Percentiles rank a stretch among this genome's conserved stretches.
These are phyloP conservation scores for Cotesia congregata DNA, from an alignment of 2,888 invertebrate species.

Conservation along the genomic window DNA sequence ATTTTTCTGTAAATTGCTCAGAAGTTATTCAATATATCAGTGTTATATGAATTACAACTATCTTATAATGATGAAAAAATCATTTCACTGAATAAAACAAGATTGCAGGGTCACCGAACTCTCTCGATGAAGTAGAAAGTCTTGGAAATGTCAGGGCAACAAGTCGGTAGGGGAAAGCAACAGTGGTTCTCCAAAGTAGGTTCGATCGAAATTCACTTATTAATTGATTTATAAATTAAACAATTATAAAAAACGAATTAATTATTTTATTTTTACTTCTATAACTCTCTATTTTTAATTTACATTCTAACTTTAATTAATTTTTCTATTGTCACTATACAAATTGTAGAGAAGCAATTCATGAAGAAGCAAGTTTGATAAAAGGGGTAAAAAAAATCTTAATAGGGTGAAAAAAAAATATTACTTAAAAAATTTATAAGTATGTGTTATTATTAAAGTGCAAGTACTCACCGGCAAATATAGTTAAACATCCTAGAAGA, in stretches of 20 bases:
- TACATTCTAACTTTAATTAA: too few relatives aligned
- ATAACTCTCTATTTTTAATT: too few relatives aligned
- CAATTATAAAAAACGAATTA: background rate
- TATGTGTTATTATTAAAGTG: background rate
- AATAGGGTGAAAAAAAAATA: background rate
- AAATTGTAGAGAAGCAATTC: too few relatives aligned
- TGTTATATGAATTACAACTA: conserved; percentile 18
- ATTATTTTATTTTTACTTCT: background rate
- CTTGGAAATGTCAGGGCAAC: conserved; percentile 67
- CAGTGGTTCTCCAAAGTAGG: conserved; percentile 61
- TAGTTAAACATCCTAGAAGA: conserved; percentile 62
- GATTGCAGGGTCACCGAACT: conserved; percentile 61
- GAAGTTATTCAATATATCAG: background rate
- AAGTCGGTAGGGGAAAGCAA: conserved; percentile 58
- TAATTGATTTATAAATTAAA: background rate
- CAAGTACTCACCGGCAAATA: conserved; percentile 64
- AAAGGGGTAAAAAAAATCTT: too few relatives aligned
- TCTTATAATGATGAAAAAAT: conserved; percentile 37
- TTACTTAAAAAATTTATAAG: background rate
- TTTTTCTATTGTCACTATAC: too few relatives aligned
- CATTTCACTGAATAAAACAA: conserved; percentile 38
- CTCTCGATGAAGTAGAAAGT: conserved; percentile 66
- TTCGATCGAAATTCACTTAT: conserved; percentile 36
- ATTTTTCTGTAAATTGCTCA: too few relatives aligned
- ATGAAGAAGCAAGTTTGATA: too few relatives aligned